phyloP scores from a whole-genome alignment of 2,888 invertebrate genomes.

The Brenthis hecate region DNA sequence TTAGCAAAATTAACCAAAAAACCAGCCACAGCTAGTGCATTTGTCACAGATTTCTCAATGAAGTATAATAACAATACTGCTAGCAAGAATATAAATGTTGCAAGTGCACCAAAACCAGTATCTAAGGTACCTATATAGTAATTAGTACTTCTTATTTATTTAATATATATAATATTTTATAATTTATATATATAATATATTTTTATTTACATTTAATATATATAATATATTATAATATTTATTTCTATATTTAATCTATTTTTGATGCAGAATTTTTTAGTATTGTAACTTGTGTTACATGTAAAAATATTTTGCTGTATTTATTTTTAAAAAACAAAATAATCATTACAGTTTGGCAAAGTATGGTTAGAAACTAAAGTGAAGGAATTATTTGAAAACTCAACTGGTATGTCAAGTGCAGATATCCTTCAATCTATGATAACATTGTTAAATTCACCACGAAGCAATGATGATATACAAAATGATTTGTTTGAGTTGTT shows the following conservation, averaged over 20 bases:
- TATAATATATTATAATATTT: too few species aligned
- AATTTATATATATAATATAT: too few species aligned
- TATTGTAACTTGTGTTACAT: constrained; percentile 27
- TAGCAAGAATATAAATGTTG: constrained; percentile 42
- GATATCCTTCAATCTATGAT: constrained; percentile 84
- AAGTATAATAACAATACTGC: constrained; percentile 56
- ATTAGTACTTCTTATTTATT: too few species aligned
- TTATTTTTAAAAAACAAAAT: neutral
- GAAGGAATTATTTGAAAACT: constrained; percentile 70
- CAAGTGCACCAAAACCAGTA: constrained; percentile 46
- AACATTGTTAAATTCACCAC: constrained; percentile 83
- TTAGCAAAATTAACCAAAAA: constrained; percentile 65
- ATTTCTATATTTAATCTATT: too few species aligned
- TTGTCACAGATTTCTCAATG: constrained; percentile 78
- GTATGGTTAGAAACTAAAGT: constrained; percentile 80
- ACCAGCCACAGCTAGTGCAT: constrained; percentile 61
- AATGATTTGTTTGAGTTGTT: constrained; percentile 94
- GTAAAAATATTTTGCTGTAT: neutral
- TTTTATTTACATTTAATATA: too few species aligned
- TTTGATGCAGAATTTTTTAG: too few species aligned
- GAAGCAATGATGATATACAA: constrained; percentile 86
- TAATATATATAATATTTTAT: too few species aligned
- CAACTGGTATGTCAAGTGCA: constrained; percentile 77
- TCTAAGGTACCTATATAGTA: constrained; percentile 53
- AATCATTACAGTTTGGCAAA: constrained; percentile 70